Evolutionary conservation across 2,888 invertebrate genomes (phyloP).

Genomic region (Tiliacea citrago): DNA sequence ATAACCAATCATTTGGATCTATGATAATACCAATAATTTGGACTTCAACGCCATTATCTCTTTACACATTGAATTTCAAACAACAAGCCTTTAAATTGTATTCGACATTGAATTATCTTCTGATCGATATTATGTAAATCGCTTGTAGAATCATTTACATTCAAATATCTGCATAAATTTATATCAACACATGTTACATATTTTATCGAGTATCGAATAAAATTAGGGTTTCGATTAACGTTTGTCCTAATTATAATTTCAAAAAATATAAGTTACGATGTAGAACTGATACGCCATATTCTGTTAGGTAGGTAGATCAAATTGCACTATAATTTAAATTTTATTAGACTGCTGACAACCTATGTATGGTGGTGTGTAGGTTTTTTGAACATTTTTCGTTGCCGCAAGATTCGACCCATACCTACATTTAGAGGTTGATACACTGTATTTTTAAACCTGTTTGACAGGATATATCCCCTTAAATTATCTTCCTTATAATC

Average conservation of each 20-base stretch:
- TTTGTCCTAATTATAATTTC: constrained; percentile 64
- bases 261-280: constrained; percentile 62
- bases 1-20: constrained; percentile 39
- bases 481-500: background rate
- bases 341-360: constrained; percentile 56
- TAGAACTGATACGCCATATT: constrained; percentile 51
- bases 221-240: constrained; percentile 59
- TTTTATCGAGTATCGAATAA: constrained; percentile 55
- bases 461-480: constrained; percentile 1
- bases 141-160: constrained; percentile 65
- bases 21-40: constrained; percentile 50
- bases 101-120: constrained; percentile 68
- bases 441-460: constrained; percentile 59
- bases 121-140: constrained; percentile 72
- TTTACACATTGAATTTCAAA: constrained; percentile 61
- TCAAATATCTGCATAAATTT: constrained; percentile 70
- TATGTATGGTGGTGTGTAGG: constrained; percentile 35
- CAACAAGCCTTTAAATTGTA: constrained; percentile 63
- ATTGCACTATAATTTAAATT: constrained; percentile 57
- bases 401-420: constrained; percentile 30
- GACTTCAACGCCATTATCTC: constrained; percentile 64
- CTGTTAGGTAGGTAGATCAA: constrained; percentile 53
- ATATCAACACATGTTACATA: constrained; percentile 62
- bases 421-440: constrained; percentile 70
- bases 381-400: constrained; percentile 49